Evolutionary conservation across 2,797 vertebrate genomes (phyloP).

Genomic region (Champsocephalus esox): DNA sequence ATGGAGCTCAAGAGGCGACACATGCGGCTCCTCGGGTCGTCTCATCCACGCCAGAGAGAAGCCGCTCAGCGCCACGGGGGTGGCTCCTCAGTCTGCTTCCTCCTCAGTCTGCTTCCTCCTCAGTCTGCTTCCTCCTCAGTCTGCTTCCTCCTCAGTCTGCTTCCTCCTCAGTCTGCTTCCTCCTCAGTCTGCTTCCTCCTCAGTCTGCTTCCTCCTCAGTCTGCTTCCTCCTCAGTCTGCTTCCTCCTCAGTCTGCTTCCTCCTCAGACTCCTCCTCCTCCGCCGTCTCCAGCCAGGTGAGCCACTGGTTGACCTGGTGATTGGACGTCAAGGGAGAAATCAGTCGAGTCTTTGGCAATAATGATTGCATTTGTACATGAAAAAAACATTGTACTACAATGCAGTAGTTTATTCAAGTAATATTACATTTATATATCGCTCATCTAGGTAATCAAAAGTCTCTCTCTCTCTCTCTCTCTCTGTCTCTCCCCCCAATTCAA

Average conservation of each 20-base stretch:
- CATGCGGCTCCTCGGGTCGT: too few relatives aligned
- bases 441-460: too few relatives aligned
- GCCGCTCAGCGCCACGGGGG: constrained; percentile 88
- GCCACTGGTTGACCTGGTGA: constrained; percentile 96
- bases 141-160: constrained; percentile 98
- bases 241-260: constrained; percentile 96
- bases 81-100: constrained; percentile 90
- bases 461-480: too few relatives aligned
- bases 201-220: constrained; percentile 96
- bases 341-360: too few relatives aligned
- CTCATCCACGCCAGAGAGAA: constrained; percentile 83
- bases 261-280: constrained; percentile 99
- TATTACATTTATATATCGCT: too few relatives aligned
- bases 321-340: too few relatives aligned
- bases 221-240: constrained; percentile 91
- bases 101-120: constrained; percentile 98
- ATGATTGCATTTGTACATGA: too few relatives aligned
- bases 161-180: constrained; percentile 98
- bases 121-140: constrained; percentile 99
- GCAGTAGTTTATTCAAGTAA: too few relatives aligned
- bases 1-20: constrained; percentile 14
- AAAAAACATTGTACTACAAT: too few relatives aligned
- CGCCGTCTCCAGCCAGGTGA: constrained; percentile 98
- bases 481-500: too few relatives aligned
- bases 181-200: constrained; percentile 93